A percentile compares a stretch with the other conserved stretches of the same genome.
phyloP scores from a whole-genome alignment of 1,140 invertebrate genomes.

The Calosoma granatense region DNA sequence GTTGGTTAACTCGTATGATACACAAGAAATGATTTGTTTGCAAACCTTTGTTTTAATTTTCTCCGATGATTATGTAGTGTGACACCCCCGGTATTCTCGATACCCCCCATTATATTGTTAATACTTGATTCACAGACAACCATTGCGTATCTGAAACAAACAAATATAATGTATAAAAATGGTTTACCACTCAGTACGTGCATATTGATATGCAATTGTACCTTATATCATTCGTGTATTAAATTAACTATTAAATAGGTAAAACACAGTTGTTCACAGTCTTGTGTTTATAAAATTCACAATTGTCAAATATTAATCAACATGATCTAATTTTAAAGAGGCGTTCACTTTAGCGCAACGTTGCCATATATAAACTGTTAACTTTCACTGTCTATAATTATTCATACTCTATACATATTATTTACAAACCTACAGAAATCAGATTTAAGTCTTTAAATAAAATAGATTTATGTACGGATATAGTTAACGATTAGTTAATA shows the following conservation, averaged over 20 bases:
- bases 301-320: conserved; percentile 6
- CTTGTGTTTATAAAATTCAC: neutral
- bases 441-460: too few species aligned
- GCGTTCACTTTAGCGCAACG: neutral
- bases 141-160: conserved; percentile 45
- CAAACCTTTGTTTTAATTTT: conserved; percentile 67
- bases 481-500: neutral
- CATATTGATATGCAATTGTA: neutral
- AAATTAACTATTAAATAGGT: too few species aligned
- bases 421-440: too few species aligned
- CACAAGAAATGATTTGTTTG: conserved; percentile 11
- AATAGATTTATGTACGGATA: too few species aligned
- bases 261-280: too few species aligned
- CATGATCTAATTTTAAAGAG: conserved; percentile 4
- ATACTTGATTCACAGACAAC: conserved; percentile 61
- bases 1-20: conserved; percentile 10
- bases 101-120: conserved; percentile 75
- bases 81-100: conserved; percentile 71
- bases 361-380: neutral
- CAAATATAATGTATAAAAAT: neutral
- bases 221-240: too few species aligned
- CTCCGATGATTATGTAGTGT: conserved; percentile 69
- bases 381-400: too few species aligned
- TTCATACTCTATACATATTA: too few species aligned
- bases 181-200: neutral